These are phyloP conservation scores for Takifugu bimaculatus DNA, from an alignment of 2,113 vertebrate genomes.

Conservation along the genomic window DNA sequence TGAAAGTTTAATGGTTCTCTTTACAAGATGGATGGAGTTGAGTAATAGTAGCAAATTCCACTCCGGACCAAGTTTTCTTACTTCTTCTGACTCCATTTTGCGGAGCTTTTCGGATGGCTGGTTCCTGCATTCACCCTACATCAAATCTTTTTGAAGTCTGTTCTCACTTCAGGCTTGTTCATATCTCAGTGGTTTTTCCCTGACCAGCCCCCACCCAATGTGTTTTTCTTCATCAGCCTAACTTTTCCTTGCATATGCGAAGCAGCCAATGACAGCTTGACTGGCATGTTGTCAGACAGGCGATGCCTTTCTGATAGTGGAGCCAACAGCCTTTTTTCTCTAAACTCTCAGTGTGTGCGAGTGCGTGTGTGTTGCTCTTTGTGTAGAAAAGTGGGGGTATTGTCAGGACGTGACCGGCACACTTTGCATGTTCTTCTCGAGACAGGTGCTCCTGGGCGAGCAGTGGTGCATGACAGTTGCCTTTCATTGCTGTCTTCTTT, in stretches of 20 bases:
- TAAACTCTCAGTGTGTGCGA: constrained; percentile 70
- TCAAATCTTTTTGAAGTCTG: constrained; percentile 55
- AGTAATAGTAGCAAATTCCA: constrained; percentile 6
- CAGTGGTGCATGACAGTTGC: constrained; percentile 97
- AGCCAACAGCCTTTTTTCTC: constrained; percentile 78
- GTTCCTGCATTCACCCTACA: constrained; percentile 46
- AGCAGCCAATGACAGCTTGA: constrained; percentile 81
- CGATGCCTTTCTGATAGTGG: constrained; percentile 77
- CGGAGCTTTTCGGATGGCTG: constrained; percentile 15
- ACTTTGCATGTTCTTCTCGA: constrained; percentile 86
- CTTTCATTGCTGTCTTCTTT: constrained; percentile 93
- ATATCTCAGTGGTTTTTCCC: constrained; percentile 63
- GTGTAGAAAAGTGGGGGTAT: constrained; percentile 44
- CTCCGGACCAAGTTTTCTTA: constrained; percentile 1
- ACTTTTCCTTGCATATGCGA: constrained; percentile 87
- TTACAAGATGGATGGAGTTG: background rate
- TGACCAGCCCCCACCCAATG: constrained; percentile 19
- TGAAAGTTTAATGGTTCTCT: no score
- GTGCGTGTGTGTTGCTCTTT: constrained; percentile 49
- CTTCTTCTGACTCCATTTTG: constrained; percentile 17
- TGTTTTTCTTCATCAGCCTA: constrained; percentile 71
- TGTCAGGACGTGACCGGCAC: constrained; percentile 82
- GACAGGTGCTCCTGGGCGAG: constrained; percentile 84
- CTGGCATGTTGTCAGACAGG: constrained; percentile 92
- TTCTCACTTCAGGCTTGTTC: constrained; percentile 57